phyloP scores from a whole-genome alignment of 2,113 vertebrate species.

The Collichthys lucidus region DNA sequence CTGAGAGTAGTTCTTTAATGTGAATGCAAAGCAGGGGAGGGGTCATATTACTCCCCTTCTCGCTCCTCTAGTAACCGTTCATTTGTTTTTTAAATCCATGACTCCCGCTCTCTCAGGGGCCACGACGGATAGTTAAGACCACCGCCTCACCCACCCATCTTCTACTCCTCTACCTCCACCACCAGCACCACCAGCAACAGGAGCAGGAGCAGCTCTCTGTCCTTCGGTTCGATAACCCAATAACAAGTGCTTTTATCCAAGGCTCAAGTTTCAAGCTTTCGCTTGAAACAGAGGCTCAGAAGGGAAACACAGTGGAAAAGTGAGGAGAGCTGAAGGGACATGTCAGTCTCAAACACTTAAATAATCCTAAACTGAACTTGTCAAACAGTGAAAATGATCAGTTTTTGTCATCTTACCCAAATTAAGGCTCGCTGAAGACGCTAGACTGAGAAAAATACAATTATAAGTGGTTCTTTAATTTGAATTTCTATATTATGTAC shows the following conservation, averaged over 20 bases:
- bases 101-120: constrained; percentile 28
- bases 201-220: constrained; percentile 28
- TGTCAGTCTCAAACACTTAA: background rate
- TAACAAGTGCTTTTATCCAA: constrained; percentile 59
- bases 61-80: constrained; percentile 45
- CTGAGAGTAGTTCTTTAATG: constrained; percentile 59
- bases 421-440: background rate
- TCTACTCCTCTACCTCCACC: background rate
- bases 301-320: background rate
- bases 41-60: constrained; percentile 61
- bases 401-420: background rate
- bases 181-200: background rate
- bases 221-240: constrained; percentile 63
- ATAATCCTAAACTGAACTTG: background rate
- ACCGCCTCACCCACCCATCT: background rate
- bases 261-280: constrained; percentile 61
- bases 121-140: constrained; percentile 10
- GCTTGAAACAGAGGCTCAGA: constrained; percentile 9
- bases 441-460: background rate
- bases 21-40: constrained; percentile 59
- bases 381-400: background rate
- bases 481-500: too few relatives aligned
- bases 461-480: too few relatives aligned
- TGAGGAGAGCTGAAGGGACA: background rate
- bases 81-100: constrained; percentile 64